These are phyloP conservation scores for Nematostella vectensis DNA, from an alignment of 92 coral and sea anemone genomes.

Conservation along the genomic window DNA sequence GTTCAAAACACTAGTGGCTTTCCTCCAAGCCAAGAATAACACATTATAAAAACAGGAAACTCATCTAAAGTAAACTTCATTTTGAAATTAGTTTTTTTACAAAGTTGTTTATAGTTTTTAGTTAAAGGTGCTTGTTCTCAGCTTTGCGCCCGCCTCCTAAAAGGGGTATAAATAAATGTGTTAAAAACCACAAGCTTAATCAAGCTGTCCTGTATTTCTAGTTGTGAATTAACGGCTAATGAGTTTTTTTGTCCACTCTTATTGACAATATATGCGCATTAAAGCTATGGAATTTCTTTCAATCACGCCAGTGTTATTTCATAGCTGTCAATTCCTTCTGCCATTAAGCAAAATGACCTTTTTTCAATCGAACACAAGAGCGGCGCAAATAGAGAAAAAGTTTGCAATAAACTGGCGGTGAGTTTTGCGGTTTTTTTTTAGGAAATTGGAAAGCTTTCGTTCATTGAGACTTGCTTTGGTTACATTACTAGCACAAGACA, in stretches of 20 bases:
- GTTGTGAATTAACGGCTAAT: too few relatives aligned
- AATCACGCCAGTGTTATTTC: too few relatives aligned
- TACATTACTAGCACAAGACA: too few relatives aligned
- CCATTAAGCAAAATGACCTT: background rate
- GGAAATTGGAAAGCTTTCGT: background rate
- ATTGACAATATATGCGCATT: too few relatives aligned
- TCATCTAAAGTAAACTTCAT: background rate
- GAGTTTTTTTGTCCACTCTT: too few relatives aligned
- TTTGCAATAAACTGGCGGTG: background rate
- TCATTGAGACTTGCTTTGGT: background rate
- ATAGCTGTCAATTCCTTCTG: background rate
- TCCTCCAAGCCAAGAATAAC: too few relatives aligned
- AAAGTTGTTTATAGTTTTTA: slow-evolving; percentile 7
- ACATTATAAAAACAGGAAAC: slow-evolving; percentile 2
- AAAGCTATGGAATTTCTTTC: too few relatives aligned
- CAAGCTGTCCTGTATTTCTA: too few relatives aligned
- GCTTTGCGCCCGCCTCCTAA: too few relatives aligned
- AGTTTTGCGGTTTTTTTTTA: slow-evolving; percentile 4
- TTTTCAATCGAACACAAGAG: background rate
- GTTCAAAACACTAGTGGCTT: too few relatives aligned
- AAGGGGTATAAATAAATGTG: too few relatives aligned
- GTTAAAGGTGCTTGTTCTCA: background rate
- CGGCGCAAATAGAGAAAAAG: background rate
- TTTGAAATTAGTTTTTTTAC: background rate
- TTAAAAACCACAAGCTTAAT: too few relatives aligned